Base-by-base conservation (phyloP, 1,140 invertebrate genomes). In the Bombus sibiricus region DNA sequence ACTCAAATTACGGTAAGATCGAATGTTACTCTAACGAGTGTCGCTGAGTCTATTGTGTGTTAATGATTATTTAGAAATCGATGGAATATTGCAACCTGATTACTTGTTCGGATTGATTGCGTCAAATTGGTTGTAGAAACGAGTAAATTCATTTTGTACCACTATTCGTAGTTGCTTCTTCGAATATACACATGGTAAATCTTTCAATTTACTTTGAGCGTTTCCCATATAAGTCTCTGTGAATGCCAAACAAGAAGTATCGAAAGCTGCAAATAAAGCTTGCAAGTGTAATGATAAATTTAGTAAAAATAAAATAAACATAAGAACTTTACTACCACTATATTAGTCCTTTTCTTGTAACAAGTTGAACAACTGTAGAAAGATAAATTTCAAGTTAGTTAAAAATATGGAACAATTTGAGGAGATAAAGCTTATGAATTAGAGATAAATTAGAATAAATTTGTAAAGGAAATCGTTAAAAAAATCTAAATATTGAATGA, bases 21-120 rank as follows among this genome's bases (percentile, higher is more conserved):
- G 13, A 53, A 62, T 69, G 73, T 76, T 75, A 43, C 22, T 57
- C n/a, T 82, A 75, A 34, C 39, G 37, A 86, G 47, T 73, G 34
- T 59, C 39, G 28, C 18, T 75, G 53, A 83, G 72, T 86, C 64
- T 82, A 86, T 86, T 64, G 34, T 62, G 47, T 71, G 72, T 86
- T 82, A 32, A 76, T 22, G 39, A 64, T 85, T 80, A 72, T 80
- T 80, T 85, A 80, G 47, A 85, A 68, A 41, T 81, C n/a, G n/a
- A 59, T 68, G n/a, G 53, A 75, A 80, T 47, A 62, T 62, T 47
- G n/a, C 25, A 9, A 53, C 57, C 12, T 78, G 43, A 83, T 66
- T 64, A 59, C 32, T 9, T 74, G 41, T 82, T 57, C 3, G 34
- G 37, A 69, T 68, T 68, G 10, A 25, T 57, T 77, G 13, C 22